Percentiles rank a stretch among this genome's conserved stretches.
Conservation (phyloP, 2,888 invertebrate species). For the Thelaira solivaga region DNA sequence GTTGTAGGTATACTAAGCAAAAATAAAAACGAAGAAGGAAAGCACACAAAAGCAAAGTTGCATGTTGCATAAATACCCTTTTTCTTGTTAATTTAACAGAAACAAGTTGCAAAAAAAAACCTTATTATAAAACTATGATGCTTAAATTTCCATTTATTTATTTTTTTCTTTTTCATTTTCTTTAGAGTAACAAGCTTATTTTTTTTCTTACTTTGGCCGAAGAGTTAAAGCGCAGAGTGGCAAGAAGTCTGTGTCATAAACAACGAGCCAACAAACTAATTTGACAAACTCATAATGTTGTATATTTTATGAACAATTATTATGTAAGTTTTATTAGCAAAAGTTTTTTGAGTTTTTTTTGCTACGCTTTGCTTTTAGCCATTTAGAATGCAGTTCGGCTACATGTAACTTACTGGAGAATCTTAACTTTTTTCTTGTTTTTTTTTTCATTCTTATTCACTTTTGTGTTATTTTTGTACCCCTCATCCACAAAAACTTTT, state of each 20-base stretch:
- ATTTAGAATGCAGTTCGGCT: constrained; percentile 22
- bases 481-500: too few relatives aligned
- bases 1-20: too few relatives aligned
- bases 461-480: constrained; percentile 2
- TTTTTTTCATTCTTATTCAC: constrained; percentile 11
- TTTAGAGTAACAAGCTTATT: background rate
- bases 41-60: constrained; percentile 33
- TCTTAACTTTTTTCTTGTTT: background rate
- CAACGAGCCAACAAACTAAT: constrained; percentile 69
- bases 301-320: constrained; percentile 76
- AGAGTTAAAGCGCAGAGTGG: constrained; percentile 1
- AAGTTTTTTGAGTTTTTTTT: background rate
- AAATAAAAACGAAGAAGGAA: background rate
- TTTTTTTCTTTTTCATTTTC: constrained; percentile 7
- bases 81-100: constrained; percentile 25
- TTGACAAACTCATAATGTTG: constrained; percentile 74
- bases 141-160: constrained; percentile 50
- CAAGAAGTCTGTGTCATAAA: constrained; percentile 46
- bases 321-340: constrained; percentile 75
- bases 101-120: background rate
- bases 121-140: constrained; percentile 37
- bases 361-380: constrained; percentile 2
- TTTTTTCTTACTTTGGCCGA: background rate
- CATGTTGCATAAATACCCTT: constrained; percentile 59
- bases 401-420: background rate